Percentiles rank a stretch among this genome's conserved stretches.
These are phyloP conservation scores for Gambusia yucatana DNA, from an alignment of 2,797 vertebrate genomes.

Conservation along the genomic window DNA sequence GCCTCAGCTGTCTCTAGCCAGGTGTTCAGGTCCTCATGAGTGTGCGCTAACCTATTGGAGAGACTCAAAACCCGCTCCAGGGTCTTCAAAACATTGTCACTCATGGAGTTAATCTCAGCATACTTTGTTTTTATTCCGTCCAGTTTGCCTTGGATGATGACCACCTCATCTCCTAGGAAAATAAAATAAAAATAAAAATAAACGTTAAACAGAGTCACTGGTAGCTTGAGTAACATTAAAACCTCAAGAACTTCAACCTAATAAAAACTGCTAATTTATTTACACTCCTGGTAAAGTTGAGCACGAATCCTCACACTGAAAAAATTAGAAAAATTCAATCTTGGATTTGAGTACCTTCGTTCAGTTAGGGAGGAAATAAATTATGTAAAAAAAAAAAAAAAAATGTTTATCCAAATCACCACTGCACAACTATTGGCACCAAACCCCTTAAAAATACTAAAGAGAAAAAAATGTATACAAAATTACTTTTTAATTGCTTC, in stretches of 20 bases:
- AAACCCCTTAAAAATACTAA: not conserved
- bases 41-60: conserved; percentile 83
- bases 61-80: conserved; percentile 89
- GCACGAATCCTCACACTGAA: not conserved
- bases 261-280: not conserved
- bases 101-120: conserved; percentile 89
- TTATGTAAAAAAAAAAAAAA: not conserved
- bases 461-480: not conserved
- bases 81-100: conserved; percentile 85
- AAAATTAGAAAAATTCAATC: not conserved
- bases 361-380: not conserved
- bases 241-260: not conserved
- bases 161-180: conserved; percentile 92
- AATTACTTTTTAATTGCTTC: not conserved
- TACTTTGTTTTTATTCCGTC: conserved; percentile 95
- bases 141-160: conserved; percentile 96
- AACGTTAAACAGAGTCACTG: not conserved
- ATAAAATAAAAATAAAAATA: conserved; percentile 1
- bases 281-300: not conserved
- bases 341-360: not conserved
- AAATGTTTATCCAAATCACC: not conserved
- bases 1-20: conserved; percentile 90
- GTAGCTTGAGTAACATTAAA: not conserved
- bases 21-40: conserved; percentile 83
- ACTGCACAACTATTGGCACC: not conserved